phyloP scores from a whole-genome alignment of 2,797 vertebrate genomes.

The Eremophila alpestris region DNA sequence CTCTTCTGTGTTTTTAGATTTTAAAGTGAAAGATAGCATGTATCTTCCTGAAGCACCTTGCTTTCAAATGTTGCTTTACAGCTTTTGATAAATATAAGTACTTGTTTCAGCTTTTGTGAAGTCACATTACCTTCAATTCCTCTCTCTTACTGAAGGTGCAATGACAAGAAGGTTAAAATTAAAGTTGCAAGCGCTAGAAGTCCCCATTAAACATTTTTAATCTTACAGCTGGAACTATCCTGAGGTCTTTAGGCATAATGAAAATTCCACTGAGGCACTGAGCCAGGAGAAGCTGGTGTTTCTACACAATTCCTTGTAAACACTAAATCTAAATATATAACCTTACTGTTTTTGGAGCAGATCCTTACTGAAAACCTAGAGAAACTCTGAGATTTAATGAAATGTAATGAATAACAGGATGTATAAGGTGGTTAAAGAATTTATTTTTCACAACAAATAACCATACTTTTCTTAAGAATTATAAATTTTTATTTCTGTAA shows the following conservation, averaged over 20 bases:
- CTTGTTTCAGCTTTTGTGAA: not conserved
- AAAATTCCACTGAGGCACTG: not conserved
- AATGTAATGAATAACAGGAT: not conserved
- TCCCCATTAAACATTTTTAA: not conserved
- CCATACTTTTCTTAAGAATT: not conserved
- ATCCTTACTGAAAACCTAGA: not conserved
- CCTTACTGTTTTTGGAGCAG: not conserved
- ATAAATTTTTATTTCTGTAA: not conserved
- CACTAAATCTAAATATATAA: not conserved
- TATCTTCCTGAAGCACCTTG: not conserved
- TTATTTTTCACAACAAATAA: slow-evolving; percentile 3
- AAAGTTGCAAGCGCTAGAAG: not conserved
- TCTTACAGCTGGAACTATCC: not conserved
- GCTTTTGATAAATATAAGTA: not conserved
- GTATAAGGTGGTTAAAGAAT: not conserved
- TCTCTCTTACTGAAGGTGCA: not conserved
- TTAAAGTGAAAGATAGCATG: not conserved
- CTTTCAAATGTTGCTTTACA: not conserved
- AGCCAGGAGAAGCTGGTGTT: not conserved
- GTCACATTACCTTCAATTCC: not conserved
- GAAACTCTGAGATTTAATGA: not conserved
- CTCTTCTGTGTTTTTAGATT: not conserved
- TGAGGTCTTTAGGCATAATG: not conserved
- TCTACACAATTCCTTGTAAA: not conserved
- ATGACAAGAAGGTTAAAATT: not conserved